These are phyloP conservation scores for Boulengeromyrus knoepffleri DNA, from an alignment of 2,113 vertebrate species.

Conservation along the genomic window DNA sequence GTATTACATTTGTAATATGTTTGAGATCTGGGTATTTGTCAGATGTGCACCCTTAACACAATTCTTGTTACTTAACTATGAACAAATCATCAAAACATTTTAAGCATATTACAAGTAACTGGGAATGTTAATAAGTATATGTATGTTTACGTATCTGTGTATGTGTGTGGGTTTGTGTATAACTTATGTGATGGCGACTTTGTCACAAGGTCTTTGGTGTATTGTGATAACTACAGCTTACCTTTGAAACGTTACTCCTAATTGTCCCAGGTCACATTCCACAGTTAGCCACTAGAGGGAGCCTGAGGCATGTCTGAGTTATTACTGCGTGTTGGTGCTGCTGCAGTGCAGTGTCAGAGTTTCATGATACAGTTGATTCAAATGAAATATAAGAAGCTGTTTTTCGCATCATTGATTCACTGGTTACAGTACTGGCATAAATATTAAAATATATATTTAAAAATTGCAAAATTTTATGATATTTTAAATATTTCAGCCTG, in stretches of 20 bases:
- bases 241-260: background rate
- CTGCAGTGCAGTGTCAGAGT: background rate
- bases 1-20: background rate
- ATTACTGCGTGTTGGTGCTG: background rate
- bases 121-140: background rate
- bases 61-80: background rate
- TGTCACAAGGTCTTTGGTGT: background rate
- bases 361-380: background rate
- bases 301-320: background rate
- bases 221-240: background rate
- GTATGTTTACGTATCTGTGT: background rate
- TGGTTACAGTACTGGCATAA: background rate
- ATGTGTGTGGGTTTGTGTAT: background rate
- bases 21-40: background rate
- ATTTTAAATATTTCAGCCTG: background rate
- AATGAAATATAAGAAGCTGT: background rate
- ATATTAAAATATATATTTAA: background rate
- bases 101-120: background rate
- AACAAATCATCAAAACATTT: background rate
- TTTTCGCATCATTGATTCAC: background rate
- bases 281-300: constrained; percentile 7
- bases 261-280: background rate
- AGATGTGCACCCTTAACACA: background rate
- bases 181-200: background rate
- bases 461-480: background rate